Base-by-base conservation (phyloP, 2,113 vertebrate species). In the Rhipidura dahli region DNA sequence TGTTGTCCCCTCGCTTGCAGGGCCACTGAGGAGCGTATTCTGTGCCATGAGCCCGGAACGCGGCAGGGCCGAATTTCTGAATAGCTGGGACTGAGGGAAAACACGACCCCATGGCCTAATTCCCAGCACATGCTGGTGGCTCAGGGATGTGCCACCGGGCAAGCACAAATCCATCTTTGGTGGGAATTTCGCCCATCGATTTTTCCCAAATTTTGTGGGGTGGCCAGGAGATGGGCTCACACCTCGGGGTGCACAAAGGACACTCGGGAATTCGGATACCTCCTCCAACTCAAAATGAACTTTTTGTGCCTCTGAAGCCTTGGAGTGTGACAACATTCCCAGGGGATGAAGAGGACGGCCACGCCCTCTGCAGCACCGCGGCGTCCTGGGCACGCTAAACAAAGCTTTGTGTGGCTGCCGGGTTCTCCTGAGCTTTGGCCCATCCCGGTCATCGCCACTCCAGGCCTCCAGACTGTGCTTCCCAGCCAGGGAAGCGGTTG, bases 31-130 rank as follows among this genome's bases (percentile, higher is more conserved):
- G 80, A 83, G 66, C 0, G 22, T 30, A 94, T 91, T 93, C 77
- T 80, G 91, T 91, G 79, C 93, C 84, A 61, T 65, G 82, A 93
- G 93, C 70, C 73, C 77, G 1, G 96, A 95, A 97, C 19, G 0
- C 75, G 84, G 82, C 84, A 91, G 94, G 54, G 66, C 50, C 42
- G 33, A 71, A 84, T 20, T 87, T 66, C 84, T 95, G 82, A 96
- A 96, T 96, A 90, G 91, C 81, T 57, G 77, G 37, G 91, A 76
- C 86, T 85, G 89, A 84, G 71, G 83, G 90, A 73, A 96, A 94
- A 79, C 82, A 87, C 14, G 6, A 79, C 82, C 75, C 84, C 66
- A 4, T 2, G 21, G 88, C 93, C 75, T 90, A 86, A 90, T 96
- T 95, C 93, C 91, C 87, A 96, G 78, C 73, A 24, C 66, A 80